Evolutionary conservation across 2,113 vertebrate genomes (phyloP), one percentile per base, ranked within the genome.

Genomic region (Laticauda colubrina): DNA sequence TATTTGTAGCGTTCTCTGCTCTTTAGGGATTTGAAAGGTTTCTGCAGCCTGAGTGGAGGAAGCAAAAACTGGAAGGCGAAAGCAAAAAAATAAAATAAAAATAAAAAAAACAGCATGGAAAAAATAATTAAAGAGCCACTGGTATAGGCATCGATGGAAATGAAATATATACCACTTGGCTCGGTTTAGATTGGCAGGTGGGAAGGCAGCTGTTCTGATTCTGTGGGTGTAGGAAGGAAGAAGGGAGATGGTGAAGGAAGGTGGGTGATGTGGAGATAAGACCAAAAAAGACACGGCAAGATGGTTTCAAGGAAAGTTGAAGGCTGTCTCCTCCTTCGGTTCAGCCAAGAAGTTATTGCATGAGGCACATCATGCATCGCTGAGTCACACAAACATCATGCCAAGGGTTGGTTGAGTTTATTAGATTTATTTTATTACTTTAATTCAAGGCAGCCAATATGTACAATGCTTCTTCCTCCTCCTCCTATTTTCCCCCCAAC

Each of bases 191-290:
- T 51, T 88, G 93, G 92, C 39, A 88, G 53, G 54, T 5, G 85
- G 10, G 12, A 86, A 93, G 92, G 48, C 90, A 75, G 55, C 0
- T 29, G 3, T 75, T 91, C 15, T 53, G 87, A 89, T 87, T 88
- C 75, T 11, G 94, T 53, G 1, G 56, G 75, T 85, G 7, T 20
- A 75, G 34, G 34, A 95, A 90, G 88, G 54, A 89, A 56, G 61
- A 85, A 57, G 54, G 57, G 5, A 23, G 57, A 85, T 90, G 15
- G 26, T 34, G 0, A 0, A 26, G 48, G 69, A 29, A 14, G 3
- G n/a, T 10, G 14, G 90, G 91, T 23, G n/a, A 90, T 10, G 94
- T 26, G 90, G 14, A 96, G 94, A 93, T 8, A 14, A 93, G 34
- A 93, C 29, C 29, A 93, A 0, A 91, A 81, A 87, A 57, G n/a